Evolutionary conservation across 2,113 vertebrate species (phyloP).

Genomic region (Mus pahari): DNA sequence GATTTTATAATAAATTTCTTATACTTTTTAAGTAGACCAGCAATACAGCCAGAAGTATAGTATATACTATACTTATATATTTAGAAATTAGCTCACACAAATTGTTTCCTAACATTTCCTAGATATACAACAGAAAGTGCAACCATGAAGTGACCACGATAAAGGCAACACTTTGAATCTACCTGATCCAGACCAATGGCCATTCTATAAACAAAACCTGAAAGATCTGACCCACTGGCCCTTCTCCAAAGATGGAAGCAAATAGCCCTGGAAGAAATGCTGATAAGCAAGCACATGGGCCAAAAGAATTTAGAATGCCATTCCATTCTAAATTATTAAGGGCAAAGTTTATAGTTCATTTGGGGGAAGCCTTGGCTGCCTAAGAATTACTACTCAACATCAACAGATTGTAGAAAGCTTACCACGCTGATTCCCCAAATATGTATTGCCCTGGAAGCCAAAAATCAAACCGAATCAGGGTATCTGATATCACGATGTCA

Average conservation of each 20-base stretch:
- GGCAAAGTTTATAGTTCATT: constrained; percentile 28
- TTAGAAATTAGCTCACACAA: constrained; percentile 57
- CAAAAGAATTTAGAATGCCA: constrained; percentile 63
- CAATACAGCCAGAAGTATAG: constrained; percentile 17
- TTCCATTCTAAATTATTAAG: constrained; percentile 64
- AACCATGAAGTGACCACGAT: background rate
- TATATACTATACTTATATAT: constrained; percentile 42
- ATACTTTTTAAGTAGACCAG: constrained; percentile 39
- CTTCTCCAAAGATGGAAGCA: constrained; percentile 57
- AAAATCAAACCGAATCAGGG: constrained; percentile 27
- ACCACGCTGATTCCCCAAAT: constrained; percentile 35
- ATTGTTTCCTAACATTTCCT: constrained; percentile 49
- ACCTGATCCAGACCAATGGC: constrained; percentile 38
- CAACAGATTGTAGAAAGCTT: constrained; percentile 37
- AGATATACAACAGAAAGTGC: constrained; percentile 47
- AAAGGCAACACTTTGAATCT: constrained; percentile 56
- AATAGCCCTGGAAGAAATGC: constrained; percentile 56
- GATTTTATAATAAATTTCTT: constrained; percentile 42
- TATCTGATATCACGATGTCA: background rate
- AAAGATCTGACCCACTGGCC: constrained; percentile 68
- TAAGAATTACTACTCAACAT: constrained; percentile 36
- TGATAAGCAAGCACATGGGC: constrained; percentile 43
- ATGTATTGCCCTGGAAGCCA: background rate
- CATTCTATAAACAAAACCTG: constrained; percentile 64
- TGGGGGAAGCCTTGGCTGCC: constrained; percentile 3